Percentiles rank a stretch among this genome's conserved stretches.
These are phyloP conservation scores for Coptotermes formosanus DNA, from an alignment of 1,140 invertebrate genomes.

Conservation along the genomic window DNA sequence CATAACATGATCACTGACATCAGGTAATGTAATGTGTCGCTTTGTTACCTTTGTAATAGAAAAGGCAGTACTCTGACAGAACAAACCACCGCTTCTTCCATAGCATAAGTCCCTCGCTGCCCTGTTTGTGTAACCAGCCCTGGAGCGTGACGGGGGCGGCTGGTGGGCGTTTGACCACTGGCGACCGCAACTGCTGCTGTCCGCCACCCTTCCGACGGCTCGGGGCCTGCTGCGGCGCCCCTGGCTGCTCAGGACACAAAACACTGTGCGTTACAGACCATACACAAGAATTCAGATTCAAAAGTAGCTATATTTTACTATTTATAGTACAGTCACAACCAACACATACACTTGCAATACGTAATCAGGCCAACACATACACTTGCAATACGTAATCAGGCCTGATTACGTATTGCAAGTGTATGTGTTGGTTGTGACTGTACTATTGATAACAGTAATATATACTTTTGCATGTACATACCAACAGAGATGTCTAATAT, in stretches of 20 bases:
- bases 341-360: too few relatives aligned
- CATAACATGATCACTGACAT: neutral
- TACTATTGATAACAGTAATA: too few relatives aligned
- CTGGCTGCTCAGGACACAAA: neutral
- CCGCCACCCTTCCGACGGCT: slow-evolving; percentile 28
- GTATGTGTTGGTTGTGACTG: too few relatives aligned
- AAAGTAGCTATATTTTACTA: too few relatives aligned
- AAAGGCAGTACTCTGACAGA: slow-evolving; percentile 88
- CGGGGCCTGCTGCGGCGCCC: slow-evolving; percentile 26
- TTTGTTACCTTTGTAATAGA: slow-evolving; percentile 86
- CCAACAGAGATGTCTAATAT: too few relatives aligned
- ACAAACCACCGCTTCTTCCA: slow-evolving; percentile 97
- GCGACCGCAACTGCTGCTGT: slow-evolving; percentile 64
- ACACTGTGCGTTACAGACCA: too few relatives aligned
- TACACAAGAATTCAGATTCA: too few relatives aligned
- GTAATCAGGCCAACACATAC: too few relatives aligned
- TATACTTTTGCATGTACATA: too few relatives aligned
- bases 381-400: too few relatives aligned
- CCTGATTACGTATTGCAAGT: too few relatives aligned
- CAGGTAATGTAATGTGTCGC: slow-evolving; percentile 42
- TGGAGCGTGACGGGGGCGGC: slow-evolving; percentile 79
- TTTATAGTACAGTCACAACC: too few relatives aligned
- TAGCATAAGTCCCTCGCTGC: slow-evolving; percentile 84
- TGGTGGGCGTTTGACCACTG: slow-evolving; percentile 71
- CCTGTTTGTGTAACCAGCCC: slow-evolving; percentile 91